Evolutionary conservation across 1,140 invertebrate genomes (phyloP), one percentile per base, ranked within the genome.

Genomic region (Drosophila prosaltans): DNA sequence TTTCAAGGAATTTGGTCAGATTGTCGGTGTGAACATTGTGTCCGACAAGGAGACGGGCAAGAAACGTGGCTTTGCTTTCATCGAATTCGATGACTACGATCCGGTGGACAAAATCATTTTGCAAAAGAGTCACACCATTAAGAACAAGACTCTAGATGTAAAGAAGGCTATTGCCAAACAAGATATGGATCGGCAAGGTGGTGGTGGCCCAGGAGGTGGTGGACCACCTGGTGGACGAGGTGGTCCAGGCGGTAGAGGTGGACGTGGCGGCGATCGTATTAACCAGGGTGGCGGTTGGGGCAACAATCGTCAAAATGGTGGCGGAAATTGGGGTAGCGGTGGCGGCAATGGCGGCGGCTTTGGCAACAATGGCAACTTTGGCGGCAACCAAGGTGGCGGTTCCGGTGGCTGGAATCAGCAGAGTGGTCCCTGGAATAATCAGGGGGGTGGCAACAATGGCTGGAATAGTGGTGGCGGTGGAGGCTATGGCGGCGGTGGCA

Each of bases 81-180:
- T 99, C 16, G 97, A 98, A 92, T 99, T 98, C 92, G 97, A 98
- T 92, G 98, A 99, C 91, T 98, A 98, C 93, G 98, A 99, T 93
- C 96, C 98, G 9, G 98, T 99, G 67, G 98, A 99, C 88, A 98
- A 99, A 94, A 96, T 98, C 85, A 97, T 97, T 82, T 94, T 96
- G 43, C 95, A 96, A 83, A 94, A 95, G 64, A 95, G 94, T 74
- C 96, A 97, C 80, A 95, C 95, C 69, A 94, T 97, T 10, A 95
- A 95, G 69, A 96, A 96, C 28, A 96, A 96, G 74, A 94, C 94
- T 40, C 94, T 97, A 0, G 96, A 97, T 85, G 96, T 97, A 0
- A 97, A 97, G 88, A 97, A 97, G 92, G 96, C 95, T 0, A 83
- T 96, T 36, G 95, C 95, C 43, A 95, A 95, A 90, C 94, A 94